Base-by-base conservation (phyloP, 2,113 vertebrate genomes). In the Arenaria interpres region DNA sequence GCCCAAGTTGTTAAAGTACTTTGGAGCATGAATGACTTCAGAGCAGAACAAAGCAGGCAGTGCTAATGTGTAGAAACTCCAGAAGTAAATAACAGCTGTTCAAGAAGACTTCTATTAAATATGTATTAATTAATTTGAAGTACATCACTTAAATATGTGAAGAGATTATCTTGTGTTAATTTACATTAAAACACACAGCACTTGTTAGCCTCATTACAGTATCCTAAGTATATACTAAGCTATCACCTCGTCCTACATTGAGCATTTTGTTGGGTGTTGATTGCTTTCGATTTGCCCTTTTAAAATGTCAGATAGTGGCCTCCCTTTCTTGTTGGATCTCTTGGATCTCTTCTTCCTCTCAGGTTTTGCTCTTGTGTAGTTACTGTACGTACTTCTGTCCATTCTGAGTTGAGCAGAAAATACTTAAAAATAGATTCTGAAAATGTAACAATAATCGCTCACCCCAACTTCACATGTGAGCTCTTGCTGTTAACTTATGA, bases 111-210 rank as follows among this genome's bases (percentile, higher is more conserved):
- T 96, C 85, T 97, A 94, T 97, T 97, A 97, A 98, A 97, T 96
- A 96, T 96, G 94, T 97, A 97, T 97, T 98, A 97, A 97, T 98
- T 97, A 96, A 96, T 96, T 96, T 97, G 96, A 97, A 97, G 97
- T 96, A 96, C 94, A 93, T 95, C 87, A 91, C 96, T 97, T 96
- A 94, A 96, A 97, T 96, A 97, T 95, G 95, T 93, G 97, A 96
- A 98, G 97, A 97, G 96, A 97, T 97, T 96, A 95, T 96, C 96
- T 92, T 94, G 95, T 95, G 96, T 97, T 97, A 95, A 97, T 97
- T 97, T 97, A 96, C 94, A 95, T 95, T 96, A 96, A 97, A 96
- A 95, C 96, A 97, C 93, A 91, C 88, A 80, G 96, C 93, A 96
- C 96, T 97, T 97, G 93, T 96, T 96, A 96, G 94, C 76, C 90